A percentile compares a stretch with the other conserved stretches of the same genome.
phyloP scores from a whole-genome alignment of 1,140 invertebrate genomes.

The Drosophila elegans region DNA sequence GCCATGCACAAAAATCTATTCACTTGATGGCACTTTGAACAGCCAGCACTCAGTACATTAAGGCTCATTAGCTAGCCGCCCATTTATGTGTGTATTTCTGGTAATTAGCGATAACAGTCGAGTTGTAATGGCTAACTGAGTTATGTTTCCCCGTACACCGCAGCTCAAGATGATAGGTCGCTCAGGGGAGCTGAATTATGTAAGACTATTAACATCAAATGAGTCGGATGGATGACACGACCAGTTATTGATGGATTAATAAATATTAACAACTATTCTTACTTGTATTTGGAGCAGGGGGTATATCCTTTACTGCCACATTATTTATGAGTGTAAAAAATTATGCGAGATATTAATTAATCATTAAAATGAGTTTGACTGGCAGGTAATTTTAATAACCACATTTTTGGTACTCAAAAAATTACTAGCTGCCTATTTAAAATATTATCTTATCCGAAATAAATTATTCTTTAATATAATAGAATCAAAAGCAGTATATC shows the following conservation, averaged over 20 bases:
- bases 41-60: slow-evolving; percentile 37
- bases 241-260: slow-evolving; percentile 34
- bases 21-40: slow-evolving; percentile 38
- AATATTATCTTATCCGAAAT: no score
- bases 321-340: slow-evolving; percentile 1
- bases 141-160: slow-evolving; percentile 28
- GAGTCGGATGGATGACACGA: neutral
- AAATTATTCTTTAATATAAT: no score
- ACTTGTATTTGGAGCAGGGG: neutral
- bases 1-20: slow-evolving; percentile 46
- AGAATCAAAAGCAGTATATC: no score
- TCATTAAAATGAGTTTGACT: neutral
- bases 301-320: neutral
- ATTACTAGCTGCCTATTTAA: no score
- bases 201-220: neutral
- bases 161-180: slow-evolving; percentile 17
- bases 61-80: slow-evolving; percentile 37
- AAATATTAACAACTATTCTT: slow-evolving; percentile 13
- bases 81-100: slow-evolving; percentile 23
- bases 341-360: neutral
- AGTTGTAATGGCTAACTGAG: slow-evolving; percentile 45
- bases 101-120: slow-evolving; percentile 47
- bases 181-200: slow-evolving; percentile 24
- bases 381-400: neutral
- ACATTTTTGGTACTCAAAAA: no score